A percentile compares a stretch with the other conserved stretches of the same genome.
Conservation (phyloP, 1,140 invertebrate genomes). For the Procambarus clarkii region DNA sequence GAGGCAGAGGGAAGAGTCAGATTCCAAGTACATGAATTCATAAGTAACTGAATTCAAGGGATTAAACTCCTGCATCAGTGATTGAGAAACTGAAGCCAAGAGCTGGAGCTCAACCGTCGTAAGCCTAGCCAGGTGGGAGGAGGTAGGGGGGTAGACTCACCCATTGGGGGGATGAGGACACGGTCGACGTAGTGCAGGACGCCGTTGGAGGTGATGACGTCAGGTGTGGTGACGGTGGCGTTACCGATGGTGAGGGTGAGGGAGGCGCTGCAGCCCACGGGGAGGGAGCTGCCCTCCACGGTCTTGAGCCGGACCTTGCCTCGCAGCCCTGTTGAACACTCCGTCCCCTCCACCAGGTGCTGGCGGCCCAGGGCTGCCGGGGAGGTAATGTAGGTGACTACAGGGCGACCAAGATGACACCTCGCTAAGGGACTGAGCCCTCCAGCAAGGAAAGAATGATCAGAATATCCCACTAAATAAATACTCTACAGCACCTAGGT, state of each 20-base stretch:
- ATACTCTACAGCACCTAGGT: no score
- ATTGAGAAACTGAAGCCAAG: no score
- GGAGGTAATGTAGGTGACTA: background rate
- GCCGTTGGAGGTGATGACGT: constrained; percentile 27
- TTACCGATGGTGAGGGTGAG: background rate
- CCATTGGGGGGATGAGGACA: constrained; percentile 25
- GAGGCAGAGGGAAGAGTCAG: no score
- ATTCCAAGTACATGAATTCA: no score
- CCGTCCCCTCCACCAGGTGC: constrained; percentile 13
- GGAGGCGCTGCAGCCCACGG: background rate
- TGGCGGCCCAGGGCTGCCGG: constrained; percentile 10
- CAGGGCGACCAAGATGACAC: no score
- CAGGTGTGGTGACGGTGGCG: background rate
- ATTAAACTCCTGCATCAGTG: no score
- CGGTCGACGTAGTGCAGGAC: constrained; percentile 34
- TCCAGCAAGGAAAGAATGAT: no score
- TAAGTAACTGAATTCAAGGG: no score
- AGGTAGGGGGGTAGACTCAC: background rate
- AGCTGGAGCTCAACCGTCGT: no score
- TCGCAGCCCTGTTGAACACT: constrained; percentile 13
- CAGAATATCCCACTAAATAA: no score
- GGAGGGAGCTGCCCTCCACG: background rate
- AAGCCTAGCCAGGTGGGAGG: no score
- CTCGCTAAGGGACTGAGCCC: no score
- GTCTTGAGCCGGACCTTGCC: background rate